These are phyloP conservation scores for Boleophthalmus pectinirostris DNA, from an alignment of 2,113 vertebrate genomes.

Conservation along the genomic window DNA sequence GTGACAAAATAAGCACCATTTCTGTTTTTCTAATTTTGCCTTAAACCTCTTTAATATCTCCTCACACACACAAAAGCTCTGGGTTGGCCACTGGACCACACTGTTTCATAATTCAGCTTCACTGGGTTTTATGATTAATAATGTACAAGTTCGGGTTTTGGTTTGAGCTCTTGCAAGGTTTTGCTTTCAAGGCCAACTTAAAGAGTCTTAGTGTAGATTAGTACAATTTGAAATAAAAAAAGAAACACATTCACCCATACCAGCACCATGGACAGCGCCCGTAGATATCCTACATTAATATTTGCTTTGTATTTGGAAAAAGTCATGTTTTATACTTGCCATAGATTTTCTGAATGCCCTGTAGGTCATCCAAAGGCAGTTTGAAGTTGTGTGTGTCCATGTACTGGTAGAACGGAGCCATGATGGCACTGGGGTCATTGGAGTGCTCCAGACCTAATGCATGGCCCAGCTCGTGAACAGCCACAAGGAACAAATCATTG, in stretches of 20 bases:
- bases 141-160: constrained; percentile 9
- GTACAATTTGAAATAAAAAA: background rate
- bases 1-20: background rate
- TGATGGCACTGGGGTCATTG: constrained; percentile 96
- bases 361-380: constrained; percentile 94
- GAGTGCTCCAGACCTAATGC: constrained; percentile 95
- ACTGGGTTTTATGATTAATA: constrained; percentile 27
- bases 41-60: background rate
- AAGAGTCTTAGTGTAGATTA: background rate
- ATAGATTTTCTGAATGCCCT: constrained; percentile 98
- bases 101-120: constrained; percentile 18
- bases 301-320: background rate
- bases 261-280: background rate
- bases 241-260: background rate
- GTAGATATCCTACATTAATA: background rate
- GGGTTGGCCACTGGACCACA: background rate
- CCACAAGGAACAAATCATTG: constrained; percentile 95
- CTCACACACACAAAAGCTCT: background rate
- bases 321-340: constrained; percentile 67
- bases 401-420: constrained; percentile 99
- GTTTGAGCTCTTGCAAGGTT: constrained; percentile 20
- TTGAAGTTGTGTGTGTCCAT: constrained; percentile 99
- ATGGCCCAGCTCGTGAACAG: constrained; percentile 94
- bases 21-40: background rate
- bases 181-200: constrained; percentile 28